A percentile compares a stretch with the other conserved stretches of the same genome.
These are phyloP conservation scores for Sciurus carolinensis DNA, from an alignment of 2,797 vertebrate genomes.

Conservation along the genomic window DNA sequence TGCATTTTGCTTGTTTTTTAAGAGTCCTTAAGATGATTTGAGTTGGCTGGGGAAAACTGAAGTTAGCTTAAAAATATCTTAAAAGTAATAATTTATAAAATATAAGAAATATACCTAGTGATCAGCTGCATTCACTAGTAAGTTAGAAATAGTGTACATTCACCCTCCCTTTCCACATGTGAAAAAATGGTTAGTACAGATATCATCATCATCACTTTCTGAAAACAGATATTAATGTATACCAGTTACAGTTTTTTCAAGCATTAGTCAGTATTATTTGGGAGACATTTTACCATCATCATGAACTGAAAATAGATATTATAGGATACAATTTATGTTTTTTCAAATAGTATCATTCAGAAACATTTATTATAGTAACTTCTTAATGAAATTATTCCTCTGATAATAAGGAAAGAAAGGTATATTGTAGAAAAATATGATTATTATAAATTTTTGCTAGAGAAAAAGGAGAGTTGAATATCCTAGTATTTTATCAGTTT, in stretches of 20 bases:
- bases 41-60: not conserved
- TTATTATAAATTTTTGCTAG: slow-evolving; percentile 46
- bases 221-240: not conserved
- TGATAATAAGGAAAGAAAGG: slow-evolving; percentile 17
- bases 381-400: slow-evolving; percentile 10
- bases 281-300: not conserved
- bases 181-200: not conserved
- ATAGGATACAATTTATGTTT: not conserved
- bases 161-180: not conserved
- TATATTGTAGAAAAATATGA: slow-evolving; percentile 50
- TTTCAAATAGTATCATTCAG: not conserved
- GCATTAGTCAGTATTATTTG: not conserved
- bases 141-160: slow-evolving; percentile 43
- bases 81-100: not conserved
- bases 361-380: slow-evolving; percentile 18
- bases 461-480: slow-evolving; percentile 26
- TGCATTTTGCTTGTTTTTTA: not conserved
- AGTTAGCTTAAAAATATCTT: slow-evolving; percentile 8
- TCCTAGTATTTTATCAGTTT: not conserved
- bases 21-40: slow-evolving; percentile 38
- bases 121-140: not conserved
- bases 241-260: not conserved
- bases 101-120: slow-evolving; percentile 21
- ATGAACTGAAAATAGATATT: not conserved
- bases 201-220: not conserved